phyloP scores from a whole-genome alignment of 1,140 invertebrate species.

The Brachionus rubens region DNA sequence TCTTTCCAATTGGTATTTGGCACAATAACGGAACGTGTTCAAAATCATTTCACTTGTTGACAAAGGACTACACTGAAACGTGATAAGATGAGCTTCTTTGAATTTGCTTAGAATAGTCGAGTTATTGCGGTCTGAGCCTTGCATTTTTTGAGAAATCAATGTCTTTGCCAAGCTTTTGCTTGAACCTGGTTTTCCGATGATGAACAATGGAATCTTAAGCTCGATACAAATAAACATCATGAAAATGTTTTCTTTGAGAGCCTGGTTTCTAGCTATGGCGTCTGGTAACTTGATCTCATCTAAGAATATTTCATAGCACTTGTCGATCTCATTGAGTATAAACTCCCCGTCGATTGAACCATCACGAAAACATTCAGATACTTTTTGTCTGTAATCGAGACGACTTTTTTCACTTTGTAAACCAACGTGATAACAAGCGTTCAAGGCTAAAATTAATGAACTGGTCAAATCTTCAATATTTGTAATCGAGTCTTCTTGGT shows the following conservation, averaged over 20 bases:
- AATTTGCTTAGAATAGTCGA: conserved; percentile 50
- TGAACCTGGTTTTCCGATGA: conserved; percentile 56
- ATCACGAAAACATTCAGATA: conserved; percentile 34
- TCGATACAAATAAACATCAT: conserved; percentile 56
- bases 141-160: conserved; percentile 54
- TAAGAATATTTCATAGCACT: conserved; percentile 53
- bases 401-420: conserved; percentile 42
- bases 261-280: conserved; percentile 54
- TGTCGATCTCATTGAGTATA: neutral
- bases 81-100: conserved; percentile 52
- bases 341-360: neutral
- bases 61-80: conserved; percentile 55
- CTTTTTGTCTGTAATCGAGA: conserved; percentile 46
- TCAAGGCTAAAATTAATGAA: conserved; percentile 48
- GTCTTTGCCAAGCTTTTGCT: conserved; percentile 55
- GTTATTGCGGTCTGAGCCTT: conserved; percentile 50
- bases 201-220: conserved; percentile 53
- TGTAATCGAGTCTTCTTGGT: neutral
- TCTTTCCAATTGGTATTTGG: conserved; percentile 53
- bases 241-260: conserved; percentile 56
- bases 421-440: conserved; percentile 49
- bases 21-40: conserved; percentile 52
- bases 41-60: conserved; percentile 55
- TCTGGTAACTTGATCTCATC: conserved; percentile 51
- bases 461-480: neutral